Base-by-base conservation (phyloP, 2,113 vertebrate genomes). In the Halcyon senegalensis region DNA sequence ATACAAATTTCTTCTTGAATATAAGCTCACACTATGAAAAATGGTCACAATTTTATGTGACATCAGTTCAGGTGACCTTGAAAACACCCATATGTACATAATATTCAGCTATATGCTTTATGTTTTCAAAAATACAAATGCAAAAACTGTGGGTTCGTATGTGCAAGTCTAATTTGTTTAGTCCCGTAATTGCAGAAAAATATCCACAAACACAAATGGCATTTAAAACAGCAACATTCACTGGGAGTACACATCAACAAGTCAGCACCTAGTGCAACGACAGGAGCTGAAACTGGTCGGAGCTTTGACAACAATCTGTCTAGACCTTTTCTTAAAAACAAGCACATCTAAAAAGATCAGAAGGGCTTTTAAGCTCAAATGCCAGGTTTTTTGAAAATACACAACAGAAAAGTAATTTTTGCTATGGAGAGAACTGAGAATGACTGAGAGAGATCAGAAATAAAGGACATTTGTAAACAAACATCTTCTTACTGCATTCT, bases 211-310 rank as follows among this genome's bases (percentile, higher is more conserved):
- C 63, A 94, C 56, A 97, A 96, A 78, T 67, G 43, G 48, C 78
- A 95, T 97, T 95, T 97, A 92, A 96, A 97, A 81, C 69, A 97
- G 48, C 44, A 96, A 50, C 76, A 43, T 81, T 97, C 50, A 83
- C 78, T 77, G 37, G 89, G 14, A 73, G 10, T 4, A 28, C 3
- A 83, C 9, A 41, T 44, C 93, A 88, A 95, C 56, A 84, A 86
- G 94, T 70, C 92, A 86, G 76, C 95, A 86, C 88, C 80, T 97
- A 96, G 81, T 91, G 79, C 43, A 84, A 55, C 75, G 84, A 96
- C 73, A 93, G 77, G 18, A 94, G 60, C 87, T 95, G 60, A 81
- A 41, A 84, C 14, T 91, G 73, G 68, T 67, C 43, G 2, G 59
- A 91, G 31, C 31, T 89, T 67, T 91, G 87, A 96, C 91, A 92